Evolutionary conservation across 2,797 vertebrate genomes (phyloP).

Genomic region (Antennarius maculatus): DNA sequence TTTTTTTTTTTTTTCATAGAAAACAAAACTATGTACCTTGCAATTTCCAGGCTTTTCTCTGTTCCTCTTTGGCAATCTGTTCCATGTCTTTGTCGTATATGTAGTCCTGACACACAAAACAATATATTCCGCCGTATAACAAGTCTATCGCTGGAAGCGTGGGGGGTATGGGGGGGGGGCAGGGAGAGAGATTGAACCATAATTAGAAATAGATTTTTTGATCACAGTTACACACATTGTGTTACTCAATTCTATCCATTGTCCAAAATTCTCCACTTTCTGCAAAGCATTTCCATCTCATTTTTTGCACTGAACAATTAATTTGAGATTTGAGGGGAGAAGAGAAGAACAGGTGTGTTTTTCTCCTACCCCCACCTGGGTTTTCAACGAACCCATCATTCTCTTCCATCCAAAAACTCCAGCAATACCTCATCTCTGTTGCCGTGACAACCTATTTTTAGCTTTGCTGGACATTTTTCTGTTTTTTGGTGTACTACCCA

Average conservation of each 20-base stretch:
- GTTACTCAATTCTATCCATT: slow-evolving; percentile 18
- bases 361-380: slow-evolving; percentile 45
- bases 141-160: slow-evolving; percentile 91
- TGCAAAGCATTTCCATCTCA: slow-evolving; percentile 19
- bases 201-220: slow-evolving; percentile 55
- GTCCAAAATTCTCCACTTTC: slow-evolving; percentile 19
- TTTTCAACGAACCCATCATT: slow-evolving; percentile 45
- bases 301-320: slow-evolving; percentile 30
- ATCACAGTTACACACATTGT: slow-evolving; percentile 28
- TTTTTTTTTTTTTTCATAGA: neutral
- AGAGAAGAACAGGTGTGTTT: slow-evolving; percentile 47
- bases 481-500: slow-evolving; percentile 52
- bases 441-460: slow-evolving; percentile 83
- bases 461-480: slow-evolving; percentile 60
- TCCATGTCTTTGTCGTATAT: slow-evolving; percentile 99
- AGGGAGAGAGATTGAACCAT: slow-evolving; percentile 29
- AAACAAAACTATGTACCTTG: slow-evolving; percentile 85
- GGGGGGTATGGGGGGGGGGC: slow-evolving; percentile 15
- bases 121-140: slow-evolving; percentile 98
- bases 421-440: slow-evolving; percentile 76
- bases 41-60: slow-evolving; percentile 98
- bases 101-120: slow-evolving; percentile 99
- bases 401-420: slow-evolving; percentile 67
- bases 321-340: slow-evolving; percentile 19
- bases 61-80: slow-evolving; percentile 99